Percentiles rank a stretch among this genome's conserved stretches.
phyloP scores from a whole-genome alignment of 2,113 vertebrate species.

The Pelvicachromis taeniatus region DNA sequence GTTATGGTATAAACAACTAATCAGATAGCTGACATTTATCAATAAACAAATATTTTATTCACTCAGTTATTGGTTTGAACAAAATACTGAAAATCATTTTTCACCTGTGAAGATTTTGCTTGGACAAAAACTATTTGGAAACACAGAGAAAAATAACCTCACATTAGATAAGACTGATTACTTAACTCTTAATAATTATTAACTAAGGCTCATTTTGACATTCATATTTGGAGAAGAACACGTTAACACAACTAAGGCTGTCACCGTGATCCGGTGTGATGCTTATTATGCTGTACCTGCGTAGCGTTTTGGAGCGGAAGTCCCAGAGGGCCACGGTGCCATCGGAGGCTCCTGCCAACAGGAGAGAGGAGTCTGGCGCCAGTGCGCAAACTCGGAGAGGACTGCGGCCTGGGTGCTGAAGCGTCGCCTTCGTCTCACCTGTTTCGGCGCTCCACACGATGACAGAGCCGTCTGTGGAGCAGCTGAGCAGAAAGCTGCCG shows the following conservation, averaged over 20 bases:
- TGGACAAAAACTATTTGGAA: neutral
- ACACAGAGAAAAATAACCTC: neutral
- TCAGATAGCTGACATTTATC: neutral
- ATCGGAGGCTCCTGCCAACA: conserved; percentile 80
- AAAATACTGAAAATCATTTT: neutral
- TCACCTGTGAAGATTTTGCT: neutral
- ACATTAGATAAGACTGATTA: neutral
- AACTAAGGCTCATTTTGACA: neutral
- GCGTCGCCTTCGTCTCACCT: conserved; percentile 59
- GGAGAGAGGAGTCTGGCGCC: conserved; percentile 53
- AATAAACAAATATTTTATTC: neutral
- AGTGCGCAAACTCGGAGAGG: conserved; percentile 81
- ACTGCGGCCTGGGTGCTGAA: conserved; percentile 77
- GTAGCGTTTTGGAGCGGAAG: conserved; percentile 44
- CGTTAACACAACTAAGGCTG: neutral
- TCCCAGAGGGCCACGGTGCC: conserved; percentile 82
- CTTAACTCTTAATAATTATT: neutral
- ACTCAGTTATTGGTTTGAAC: neutral
- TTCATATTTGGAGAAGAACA: neutral
- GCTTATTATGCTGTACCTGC: conserved; percentile 66
- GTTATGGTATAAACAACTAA: neutral
- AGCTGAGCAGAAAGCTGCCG: conserved; percentile 76
- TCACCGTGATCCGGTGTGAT: neutral
- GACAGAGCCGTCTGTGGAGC: conserved; percentile 81
- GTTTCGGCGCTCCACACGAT: conserved; percentile 67